Evolutionary conservation across 2,113 vertebrate species (phyloP).

Genomic region (Tychaedon coryphoeus): DNA sequence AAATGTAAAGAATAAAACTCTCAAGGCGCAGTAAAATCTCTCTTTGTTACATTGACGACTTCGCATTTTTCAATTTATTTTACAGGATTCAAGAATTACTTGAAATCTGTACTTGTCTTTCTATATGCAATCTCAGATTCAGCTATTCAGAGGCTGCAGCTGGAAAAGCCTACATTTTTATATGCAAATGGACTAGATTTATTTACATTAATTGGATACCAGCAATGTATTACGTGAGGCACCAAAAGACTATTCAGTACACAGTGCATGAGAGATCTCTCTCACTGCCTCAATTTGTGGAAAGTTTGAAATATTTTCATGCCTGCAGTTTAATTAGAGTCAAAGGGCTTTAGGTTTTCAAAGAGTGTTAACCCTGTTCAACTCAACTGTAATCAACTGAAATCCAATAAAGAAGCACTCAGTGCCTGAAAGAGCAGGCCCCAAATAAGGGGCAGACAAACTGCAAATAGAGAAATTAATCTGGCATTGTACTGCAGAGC

Average conservation of each 20-base stretch:
- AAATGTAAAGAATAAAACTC: neutral
- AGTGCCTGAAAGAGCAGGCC: neutral
- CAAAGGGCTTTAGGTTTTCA: neutral
- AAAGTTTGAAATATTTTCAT: neutral
- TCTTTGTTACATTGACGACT: rapidly evolving
- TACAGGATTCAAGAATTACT: neutral
- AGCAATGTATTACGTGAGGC: neutral
- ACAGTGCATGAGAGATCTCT: neutral
- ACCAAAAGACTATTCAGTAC: neutral
- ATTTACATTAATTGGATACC: neutral
- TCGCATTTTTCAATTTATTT: neutral
- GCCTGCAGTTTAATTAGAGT: neutral
- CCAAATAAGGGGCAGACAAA: neutral
- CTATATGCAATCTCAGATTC: neutral
- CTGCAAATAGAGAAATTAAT: neutral
- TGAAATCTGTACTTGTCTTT: neutral
- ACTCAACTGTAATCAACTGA: neutral
- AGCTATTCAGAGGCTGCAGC: neutral
- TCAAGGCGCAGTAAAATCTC: neutral
- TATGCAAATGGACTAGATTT: neutral
- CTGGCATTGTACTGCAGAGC: neutral
- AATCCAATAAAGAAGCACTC: neutral
- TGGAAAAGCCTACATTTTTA: neutral
- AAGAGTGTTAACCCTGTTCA: neutral
- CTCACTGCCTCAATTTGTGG: neutral